Percentiles rank a stretch among this genome's conserved stretches.
These are phyloP conservation scores for Cynoglossus semilaevis DNA, from an alignment of 2,113 vertebrate species.

Conservation along the genomic window DNA sequence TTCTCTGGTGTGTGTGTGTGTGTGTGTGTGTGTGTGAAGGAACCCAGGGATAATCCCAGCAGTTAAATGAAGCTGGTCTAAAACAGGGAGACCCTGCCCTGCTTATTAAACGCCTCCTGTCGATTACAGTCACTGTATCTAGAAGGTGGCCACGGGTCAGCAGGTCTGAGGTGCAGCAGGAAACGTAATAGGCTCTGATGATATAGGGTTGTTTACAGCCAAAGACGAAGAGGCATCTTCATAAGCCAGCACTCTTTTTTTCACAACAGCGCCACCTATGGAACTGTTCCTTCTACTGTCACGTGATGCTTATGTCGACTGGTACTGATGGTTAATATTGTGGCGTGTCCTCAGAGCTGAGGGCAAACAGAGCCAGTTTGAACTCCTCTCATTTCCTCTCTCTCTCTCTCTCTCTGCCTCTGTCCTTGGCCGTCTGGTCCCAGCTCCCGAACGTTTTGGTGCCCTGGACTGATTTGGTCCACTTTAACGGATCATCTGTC, in stretches of 20 bases:
- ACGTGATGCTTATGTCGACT: conserved; percentile 38
- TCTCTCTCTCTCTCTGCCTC: too few relatives aligned
- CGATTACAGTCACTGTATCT: conserved; percentile 58
- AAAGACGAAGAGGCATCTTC: conserved; percentile 54
- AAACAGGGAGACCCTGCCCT: conserved; percentile 62
- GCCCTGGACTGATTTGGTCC: too few relatives aligned
- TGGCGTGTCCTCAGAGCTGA: too few relatives aligned
- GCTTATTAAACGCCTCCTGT: conserved; percentile 68
- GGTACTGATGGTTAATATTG: too few relatives aligned
- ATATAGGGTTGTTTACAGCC: conserved; percentile 73
- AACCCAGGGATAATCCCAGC: conserved; percentile 75
- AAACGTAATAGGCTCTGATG: conserved; percentile 76
- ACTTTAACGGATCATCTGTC: too few relatives aligned
- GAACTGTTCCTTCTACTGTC: conserved; percentile 4
- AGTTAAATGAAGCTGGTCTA: conserved; percentile 79
- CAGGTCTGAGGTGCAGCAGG: conserved; percentile 59
- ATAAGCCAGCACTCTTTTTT: conserved; percentile 47
- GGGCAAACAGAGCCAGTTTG: too few relatives aligned
- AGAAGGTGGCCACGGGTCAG: conserved; percentile 70
- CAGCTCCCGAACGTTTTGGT: too few relatives aligned
- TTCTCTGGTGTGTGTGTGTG: conserved; percentile 22
- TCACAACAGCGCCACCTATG: not conserved
- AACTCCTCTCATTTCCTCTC: too few relatives aligned
- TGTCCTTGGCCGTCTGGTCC: too few relatives aligned
- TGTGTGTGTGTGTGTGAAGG: conserved; percentile 31